Conservation (phyloP, 2,113 vertebrate genomes). For the Charina bottae region DNA sequence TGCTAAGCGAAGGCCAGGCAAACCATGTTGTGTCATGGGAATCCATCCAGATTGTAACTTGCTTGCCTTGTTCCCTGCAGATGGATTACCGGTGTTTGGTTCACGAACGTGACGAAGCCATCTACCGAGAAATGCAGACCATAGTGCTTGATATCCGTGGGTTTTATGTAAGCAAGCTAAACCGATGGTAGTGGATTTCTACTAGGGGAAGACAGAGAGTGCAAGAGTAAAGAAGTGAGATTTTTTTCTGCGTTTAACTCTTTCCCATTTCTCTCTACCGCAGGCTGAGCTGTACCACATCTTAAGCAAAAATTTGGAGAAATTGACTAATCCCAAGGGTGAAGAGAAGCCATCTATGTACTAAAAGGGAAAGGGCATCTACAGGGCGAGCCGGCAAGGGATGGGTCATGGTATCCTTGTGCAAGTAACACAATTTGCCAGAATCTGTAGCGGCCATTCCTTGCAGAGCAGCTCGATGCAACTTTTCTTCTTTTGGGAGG, state of each 20-base stretch:
- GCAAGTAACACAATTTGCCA: not conserved
- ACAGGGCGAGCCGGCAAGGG: not conserved
- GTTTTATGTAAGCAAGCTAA: conserved; percentile 81
- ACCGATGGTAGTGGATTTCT: no score
- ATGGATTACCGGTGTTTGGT: conserved; percentile 91
- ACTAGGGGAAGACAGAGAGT: not conserved
- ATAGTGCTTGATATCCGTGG: conserved; percentile 84
- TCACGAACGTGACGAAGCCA: conserved; percentile 81
- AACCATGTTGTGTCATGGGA: not conserved
- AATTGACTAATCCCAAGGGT: conserved; percentile 90
- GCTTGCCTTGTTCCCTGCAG: conserved; percentile 62
- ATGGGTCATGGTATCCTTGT: not conserved
- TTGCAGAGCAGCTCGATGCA: no score
- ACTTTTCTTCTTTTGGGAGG: not conserved
- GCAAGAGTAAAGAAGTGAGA: not conserved
- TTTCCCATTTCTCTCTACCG: not conserved
- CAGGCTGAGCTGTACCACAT: conserved; percentile 89
- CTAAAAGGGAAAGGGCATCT: conserved; percentile 49
- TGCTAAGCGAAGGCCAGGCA: not conserved
- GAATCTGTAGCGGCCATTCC: not conserved
- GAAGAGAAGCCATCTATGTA: conserved; percentile 92
- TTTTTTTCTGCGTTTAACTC: not conserved
- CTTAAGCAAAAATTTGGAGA: conserved; percentile 85
- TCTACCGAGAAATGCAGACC: conserved; percentile 78
- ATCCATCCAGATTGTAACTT: not conserved